phyloP scores from a whole-genome alignment of 2,113 vertebrate species.

The Cryptotis parvus region DNA sequence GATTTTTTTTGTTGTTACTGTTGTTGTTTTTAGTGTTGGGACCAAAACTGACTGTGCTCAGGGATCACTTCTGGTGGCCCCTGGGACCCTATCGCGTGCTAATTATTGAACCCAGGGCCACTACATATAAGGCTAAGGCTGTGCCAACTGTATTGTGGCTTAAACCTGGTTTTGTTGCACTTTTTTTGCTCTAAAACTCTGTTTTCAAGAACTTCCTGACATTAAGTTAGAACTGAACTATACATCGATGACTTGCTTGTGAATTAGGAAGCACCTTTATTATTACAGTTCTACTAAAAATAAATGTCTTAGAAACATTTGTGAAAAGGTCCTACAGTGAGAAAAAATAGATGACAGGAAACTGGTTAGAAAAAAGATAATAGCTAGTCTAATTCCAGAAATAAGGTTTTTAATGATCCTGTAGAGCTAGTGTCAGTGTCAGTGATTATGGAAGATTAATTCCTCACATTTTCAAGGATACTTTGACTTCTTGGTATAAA shows the following conservation, averaged over 20 bases:
- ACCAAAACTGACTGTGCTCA: too few species aligned
- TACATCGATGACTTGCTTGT: neutral
- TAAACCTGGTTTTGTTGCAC: neutral
- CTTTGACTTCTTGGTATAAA: constrained; percentile 56
- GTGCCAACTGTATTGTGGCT: too few species aligned
- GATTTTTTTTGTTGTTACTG: neutral
- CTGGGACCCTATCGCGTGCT: too few species aligned
- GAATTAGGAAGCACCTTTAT: neutral
- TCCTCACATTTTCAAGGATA: constrained; percentile 55
- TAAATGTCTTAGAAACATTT: neutral
- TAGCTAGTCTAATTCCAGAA: constrained; percentile 54
- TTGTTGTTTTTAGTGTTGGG: too few species aligned
- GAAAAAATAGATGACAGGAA: constrained; percentile 34
- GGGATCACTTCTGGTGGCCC: too few species aligned
- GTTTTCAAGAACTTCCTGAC: neutral
- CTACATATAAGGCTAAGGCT: too few species aligned
- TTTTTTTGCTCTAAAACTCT: neutral
- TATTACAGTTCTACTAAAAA: neutral
- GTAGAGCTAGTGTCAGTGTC: neutral
- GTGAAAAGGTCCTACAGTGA: neutral
- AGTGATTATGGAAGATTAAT: constrained; percentile 47
- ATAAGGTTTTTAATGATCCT: neutral
- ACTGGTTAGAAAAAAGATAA: constrained; percentile 22
- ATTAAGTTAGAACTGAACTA: neutral
- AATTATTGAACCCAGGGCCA: too few species aligned